Evolutionary conservation across 2,888 invertebrate species (phyloP).

Genomic region (Meiosimyza decipiens): DNA sequence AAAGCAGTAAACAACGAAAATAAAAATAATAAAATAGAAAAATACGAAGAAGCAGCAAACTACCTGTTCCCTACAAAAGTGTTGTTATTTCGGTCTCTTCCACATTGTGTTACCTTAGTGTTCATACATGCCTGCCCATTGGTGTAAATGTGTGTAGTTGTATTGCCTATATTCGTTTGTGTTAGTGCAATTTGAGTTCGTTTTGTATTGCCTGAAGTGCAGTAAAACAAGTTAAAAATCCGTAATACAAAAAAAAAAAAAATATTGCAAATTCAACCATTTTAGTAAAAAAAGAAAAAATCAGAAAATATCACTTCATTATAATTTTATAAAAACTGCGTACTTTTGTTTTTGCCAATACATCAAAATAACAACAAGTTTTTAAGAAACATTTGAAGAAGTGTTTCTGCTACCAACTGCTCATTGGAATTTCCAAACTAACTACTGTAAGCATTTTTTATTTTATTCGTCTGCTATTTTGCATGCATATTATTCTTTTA

Average conservation of each 20-base stretch:
- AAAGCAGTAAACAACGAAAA: neutral
- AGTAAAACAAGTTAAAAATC: neutral
- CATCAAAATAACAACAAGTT: no score
- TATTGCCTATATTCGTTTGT: neutral
- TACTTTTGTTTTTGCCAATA: neutral
- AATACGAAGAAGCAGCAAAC: slow-evolving; percentile 25
- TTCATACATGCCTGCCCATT: neutral
- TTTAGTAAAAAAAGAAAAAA: neutral
- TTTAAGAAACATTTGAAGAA: no score
- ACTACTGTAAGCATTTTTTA: neutral
- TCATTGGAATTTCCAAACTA: slow-evolving; percentile 9
- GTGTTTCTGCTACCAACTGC: neutral
- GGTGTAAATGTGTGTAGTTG: slow-evolving; percentile 5
- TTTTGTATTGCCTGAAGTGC: neutral
- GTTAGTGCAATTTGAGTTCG: slow-evolving; percentile 16
- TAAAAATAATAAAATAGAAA: neutral
- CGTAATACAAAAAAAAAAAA: slow-evolving; percentile 17
- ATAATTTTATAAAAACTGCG: slow-evolving; percentile 3
- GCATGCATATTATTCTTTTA: no score
- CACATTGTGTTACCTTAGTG: neutral
- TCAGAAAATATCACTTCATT: slow-evolving; percentile 2
- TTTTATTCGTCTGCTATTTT: neutral
- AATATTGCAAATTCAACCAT: neutral
- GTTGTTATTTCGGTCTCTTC: neutral
- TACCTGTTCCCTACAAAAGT: slow-evolving; percentile 37